Conservation (phyloP, 2,888 invertebrate genomes). For the Polyommatus icarus region DNA sequence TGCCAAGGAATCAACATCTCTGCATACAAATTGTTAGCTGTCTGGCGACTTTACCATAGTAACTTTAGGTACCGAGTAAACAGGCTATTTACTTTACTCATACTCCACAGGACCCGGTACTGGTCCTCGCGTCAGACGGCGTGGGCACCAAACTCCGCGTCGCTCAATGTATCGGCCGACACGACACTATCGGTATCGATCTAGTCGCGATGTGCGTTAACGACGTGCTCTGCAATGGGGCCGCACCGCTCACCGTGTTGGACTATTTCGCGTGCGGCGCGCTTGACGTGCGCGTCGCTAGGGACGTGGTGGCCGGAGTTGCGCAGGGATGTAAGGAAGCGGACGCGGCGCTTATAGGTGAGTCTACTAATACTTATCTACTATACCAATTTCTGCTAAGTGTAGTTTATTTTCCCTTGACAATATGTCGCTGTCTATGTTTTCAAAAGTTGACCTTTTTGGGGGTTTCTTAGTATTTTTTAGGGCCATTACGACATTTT, state of each 20-base stretch:
- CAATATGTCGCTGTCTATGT: not conserved
- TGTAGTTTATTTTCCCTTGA: not conserved
- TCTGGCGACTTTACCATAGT: too few relatives aligned
- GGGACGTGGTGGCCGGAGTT: constrained; percentile 87
- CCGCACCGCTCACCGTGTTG: constrained; percentile 96
- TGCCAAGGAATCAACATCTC: too few relatives aligned
- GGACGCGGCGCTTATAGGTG: constrained; percentile 92
- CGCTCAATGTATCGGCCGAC: constrained; percentile 88
- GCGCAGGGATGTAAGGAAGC: constrained; percentile 91
- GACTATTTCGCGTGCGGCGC: constrained; percentile 97
- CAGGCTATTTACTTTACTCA: too few relatives aligned
- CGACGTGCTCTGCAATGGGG: constrained; percentile 97
- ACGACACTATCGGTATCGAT: constrained; percentile 94
- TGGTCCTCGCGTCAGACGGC: constrained; percentile 98
- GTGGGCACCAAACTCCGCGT: constrained; percentile 98
- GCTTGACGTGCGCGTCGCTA: constrained; percentile 85
- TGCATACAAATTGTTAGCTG: too few relatives aligned
- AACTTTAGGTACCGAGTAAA: too few relatives aligned
- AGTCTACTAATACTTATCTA: constrained; percentile 40
- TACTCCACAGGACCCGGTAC: constrained; percentile 84
- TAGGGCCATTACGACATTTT: too few relatives aligned
- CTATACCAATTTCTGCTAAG: too few relatives aligned
- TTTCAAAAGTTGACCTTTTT: too few relatives aligned
- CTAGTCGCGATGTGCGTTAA: constrained; percentile 99
- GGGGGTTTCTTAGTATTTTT: too few relatives aligned